Conservation (phyloP, 2,888 invertebrate species). For the Drosophila diplacantha region DNA sequence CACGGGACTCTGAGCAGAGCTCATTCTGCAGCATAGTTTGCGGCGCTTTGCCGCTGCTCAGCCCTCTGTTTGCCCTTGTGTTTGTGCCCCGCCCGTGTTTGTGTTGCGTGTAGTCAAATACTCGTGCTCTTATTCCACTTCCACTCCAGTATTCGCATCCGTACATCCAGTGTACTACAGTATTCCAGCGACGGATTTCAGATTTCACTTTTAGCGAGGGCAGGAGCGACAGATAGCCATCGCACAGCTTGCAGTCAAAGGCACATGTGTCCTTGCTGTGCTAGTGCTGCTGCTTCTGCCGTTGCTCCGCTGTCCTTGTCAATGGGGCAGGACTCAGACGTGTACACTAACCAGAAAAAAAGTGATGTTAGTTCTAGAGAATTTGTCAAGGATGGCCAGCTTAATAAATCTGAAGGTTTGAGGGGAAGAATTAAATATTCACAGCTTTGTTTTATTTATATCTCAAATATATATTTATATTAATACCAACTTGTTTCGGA, state of each 20-base stretch:
- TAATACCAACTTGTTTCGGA: background rate
- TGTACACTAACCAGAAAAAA: constrained; percentile 11
- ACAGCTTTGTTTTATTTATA: background rate
- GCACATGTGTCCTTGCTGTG: constrained; percentile 53
- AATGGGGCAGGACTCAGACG: constrained; percentile 35
- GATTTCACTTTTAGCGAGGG: constrained; percentile 62
- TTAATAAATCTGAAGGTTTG: background rate
- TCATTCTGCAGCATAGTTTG: constrained; percentile 44
- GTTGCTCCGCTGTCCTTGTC: constrained; percentile 62
- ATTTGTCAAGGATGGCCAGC: background rate
- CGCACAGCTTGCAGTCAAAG: constrained; percentile 63
- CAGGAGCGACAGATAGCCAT: constrained; percentile 31
- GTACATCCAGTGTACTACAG: constrained; percentile 4
- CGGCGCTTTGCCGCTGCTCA: constrained; percentile 41
- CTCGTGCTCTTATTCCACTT: constrained; percentile 49
- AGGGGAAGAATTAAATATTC: background rate
- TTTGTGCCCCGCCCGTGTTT: constrained; percentile 36
- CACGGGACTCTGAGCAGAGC: constrained; percentile 5
- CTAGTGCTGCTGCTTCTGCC: constrained; percentile 10
- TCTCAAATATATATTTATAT: background rate
- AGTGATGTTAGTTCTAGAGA: too few relatives aligned
- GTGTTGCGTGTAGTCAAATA: constrained; percentile 62
- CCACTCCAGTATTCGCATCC: constrained; percentile 24
- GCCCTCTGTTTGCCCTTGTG: constrained; percentile 28
- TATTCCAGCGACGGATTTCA: constrained; percentile 56